Conservation (phyloP, 2,888 invertebrate species). For the Prenolepis imparis region DNA sequence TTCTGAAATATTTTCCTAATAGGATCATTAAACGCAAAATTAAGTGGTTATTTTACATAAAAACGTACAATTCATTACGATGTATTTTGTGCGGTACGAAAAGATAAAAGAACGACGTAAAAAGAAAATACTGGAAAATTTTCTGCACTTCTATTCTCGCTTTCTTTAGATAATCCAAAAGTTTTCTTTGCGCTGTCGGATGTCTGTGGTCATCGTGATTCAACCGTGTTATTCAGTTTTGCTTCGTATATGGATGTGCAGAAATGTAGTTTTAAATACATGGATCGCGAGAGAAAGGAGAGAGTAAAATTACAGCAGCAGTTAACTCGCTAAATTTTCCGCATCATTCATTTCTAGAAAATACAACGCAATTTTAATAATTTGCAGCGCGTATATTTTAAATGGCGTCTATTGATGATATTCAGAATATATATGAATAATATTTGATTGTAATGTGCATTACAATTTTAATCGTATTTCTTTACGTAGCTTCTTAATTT, state of each 20-base stretch:
- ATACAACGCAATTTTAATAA: constrained; percentile 8
- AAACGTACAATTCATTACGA: constrained; percentile 14
- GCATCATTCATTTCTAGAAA: constrained; percentile 25
- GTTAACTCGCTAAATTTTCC: constrained; percentile 16
- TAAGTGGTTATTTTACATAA: constrained; percentile 15
- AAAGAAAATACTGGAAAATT: constrained; percentile 32
- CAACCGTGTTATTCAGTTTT: constrained; percentile 43
- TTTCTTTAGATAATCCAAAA: constrained; percentile 43
- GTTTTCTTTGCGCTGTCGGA: constrained; percentile 33
- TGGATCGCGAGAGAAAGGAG: neutral
- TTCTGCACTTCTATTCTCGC: constrained; percentile 2
- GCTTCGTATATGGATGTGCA: constrained; percentile 25
- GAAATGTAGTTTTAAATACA: constrained; percentile 42
- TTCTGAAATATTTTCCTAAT: constrained; percentile 6
- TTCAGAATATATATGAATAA: neutral
- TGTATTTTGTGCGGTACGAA: neutral
- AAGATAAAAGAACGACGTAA: neutral
- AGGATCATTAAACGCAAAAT: constrained; percentile 9
- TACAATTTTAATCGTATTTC: neutral
- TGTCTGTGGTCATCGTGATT: constrained; percentile 27
- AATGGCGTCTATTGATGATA: neutral
- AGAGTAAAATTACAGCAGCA: neutral
- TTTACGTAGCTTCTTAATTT: neutral
- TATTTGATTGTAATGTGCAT: neutral
- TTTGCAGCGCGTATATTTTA: constrained; percentile 11